These are phyloP conservation scores for Lepus timidus DNA, from an alignment of 2,113 vertebrate genomes.

Conservation along the genomic window DNA sequence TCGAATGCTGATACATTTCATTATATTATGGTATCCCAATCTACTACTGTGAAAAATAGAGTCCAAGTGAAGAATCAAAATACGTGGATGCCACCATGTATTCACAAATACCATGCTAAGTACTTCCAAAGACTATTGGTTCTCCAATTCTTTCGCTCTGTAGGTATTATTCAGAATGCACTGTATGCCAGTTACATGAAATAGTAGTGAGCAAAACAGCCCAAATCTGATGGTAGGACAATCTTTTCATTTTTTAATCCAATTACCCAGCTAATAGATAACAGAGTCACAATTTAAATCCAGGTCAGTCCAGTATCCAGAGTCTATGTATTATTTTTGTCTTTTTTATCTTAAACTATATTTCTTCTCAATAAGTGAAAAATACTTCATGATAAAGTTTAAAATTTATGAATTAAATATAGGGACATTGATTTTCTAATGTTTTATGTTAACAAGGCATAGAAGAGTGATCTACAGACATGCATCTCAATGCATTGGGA, in stretches of 20 bases:
- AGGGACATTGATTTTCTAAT: background rate
- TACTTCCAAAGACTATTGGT: background rate
- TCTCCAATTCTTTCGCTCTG: background rate
- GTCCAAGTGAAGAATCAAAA: background rate
- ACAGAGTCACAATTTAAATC: background rate
- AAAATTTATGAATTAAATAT: background rate
- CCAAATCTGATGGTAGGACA: background rate
- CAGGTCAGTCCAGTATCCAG: background rate
- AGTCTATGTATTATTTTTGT: background rate
- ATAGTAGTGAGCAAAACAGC: accelerated
- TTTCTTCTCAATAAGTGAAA: background rate
- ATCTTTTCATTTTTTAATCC: background rate
- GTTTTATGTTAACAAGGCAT: background rate
- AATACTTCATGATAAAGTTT: background rate
- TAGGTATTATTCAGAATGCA: background rate
- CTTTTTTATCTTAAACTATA: background rate
- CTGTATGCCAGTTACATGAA: accelerated
- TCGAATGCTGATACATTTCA: background rate
- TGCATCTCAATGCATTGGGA: accelerated
- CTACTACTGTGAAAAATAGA: background rate
- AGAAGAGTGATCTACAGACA: background rate
- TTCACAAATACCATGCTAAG: background rate
- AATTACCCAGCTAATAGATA: background rate
- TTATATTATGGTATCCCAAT: background rate
- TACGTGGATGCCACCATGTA: background rate